These are phyloP conservation scores for Hozukius guyotensis DNA, from an alignment of 2,797 vertebrate genomes.

Conservation along the genomic window DNA sequence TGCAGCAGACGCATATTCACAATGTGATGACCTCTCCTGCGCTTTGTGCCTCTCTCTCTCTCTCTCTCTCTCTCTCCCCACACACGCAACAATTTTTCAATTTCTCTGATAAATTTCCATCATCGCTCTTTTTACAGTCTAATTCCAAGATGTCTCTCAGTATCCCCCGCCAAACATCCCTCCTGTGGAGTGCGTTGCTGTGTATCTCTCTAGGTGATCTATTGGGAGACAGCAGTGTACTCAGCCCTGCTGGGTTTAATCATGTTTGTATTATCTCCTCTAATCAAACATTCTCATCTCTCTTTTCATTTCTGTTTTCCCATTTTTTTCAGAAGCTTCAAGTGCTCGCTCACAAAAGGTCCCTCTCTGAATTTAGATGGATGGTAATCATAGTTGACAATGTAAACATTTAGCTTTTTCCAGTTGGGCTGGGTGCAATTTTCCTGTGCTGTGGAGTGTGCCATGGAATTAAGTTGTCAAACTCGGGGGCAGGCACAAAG, in stretches of 20 bases:
- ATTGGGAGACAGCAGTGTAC: conserved; percentile 74
- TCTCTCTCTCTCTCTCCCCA: not conserved
- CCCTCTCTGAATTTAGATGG: conserved; percentile 71
- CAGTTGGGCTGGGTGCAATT: conserved; percentile 69
- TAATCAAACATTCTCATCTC: conserved; percentile 80
- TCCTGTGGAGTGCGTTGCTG: conserved; percentile 64
- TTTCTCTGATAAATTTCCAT: conserved; percentile 63
- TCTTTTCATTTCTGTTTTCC: conserved; percentile 67
- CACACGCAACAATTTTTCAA: conserved; percentile 40
- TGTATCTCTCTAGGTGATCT: conserved; percentile 78
- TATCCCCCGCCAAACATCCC: conserved; percentile 60
- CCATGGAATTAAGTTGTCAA: conserved; percentile 84
- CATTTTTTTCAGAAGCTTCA: conserved; percentile 55
- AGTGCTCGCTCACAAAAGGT: conserved; percentile 69
- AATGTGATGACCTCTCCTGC: conserved; percentile 45
- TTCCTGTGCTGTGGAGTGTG: conserved; percentile 69
- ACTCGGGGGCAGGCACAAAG: conserved; percentile 45
- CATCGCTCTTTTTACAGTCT: conserved; percentile 56
- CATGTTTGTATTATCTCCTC: conserved; percentile 80
- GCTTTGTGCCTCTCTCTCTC: conserved; percentile 6
- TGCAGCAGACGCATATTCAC: conserved; percentile 27
- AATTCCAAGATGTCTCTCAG: conserved; percentile 69
- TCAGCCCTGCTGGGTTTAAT: conserved; percentile 80
- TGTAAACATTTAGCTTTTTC: conserved; percentile 80
- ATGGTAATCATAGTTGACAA: conserved; percentile 82